Evolutionary conservation across 35 echinoderm and acorn worm species (phyloP).

Genomic region (Anneissia japonica): DNA sequence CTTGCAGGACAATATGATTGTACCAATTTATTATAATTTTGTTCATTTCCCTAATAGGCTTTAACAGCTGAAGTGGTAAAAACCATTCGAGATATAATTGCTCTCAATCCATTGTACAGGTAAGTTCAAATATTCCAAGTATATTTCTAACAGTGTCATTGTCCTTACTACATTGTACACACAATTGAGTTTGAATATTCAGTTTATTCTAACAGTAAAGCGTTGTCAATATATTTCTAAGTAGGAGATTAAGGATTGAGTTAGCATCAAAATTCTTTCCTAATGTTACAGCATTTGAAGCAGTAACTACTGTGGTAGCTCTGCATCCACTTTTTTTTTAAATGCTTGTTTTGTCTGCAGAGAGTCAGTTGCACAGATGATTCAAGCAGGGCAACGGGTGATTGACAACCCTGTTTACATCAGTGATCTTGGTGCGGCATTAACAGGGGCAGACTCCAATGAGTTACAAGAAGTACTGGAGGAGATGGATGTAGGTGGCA

Average conservation of each 20-base stretch:
- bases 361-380: conserved; percentile 91
- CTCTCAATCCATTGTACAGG: conserved; percentile 95
- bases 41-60: conserved; percentile 38
- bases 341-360: not conserved
- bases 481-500: conserved; percentile 74
- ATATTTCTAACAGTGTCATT: not conserved
- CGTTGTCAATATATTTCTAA: not conserved
- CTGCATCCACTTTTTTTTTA: not conserved
- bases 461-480: conserved; percentile 92
- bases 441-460: conserved; percentile 77
- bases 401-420: conserved; percentile 95
- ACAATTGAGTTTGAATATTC: not conserved
- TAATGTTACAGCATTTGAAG: too few relatives aligned
- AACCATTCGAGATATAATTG: conserved; percentile 91
- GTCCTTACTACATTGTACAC: not conserved
- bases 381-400: conserved; percentile 83
- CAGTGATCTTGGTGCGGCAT: conserved; percentile 89
- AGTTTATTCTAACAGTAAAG: not conserved
- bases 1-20: too few relatives aligned
- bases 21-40: not conserved
- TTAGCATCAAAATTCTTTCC: not conserved
- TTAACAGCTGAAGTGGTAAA: conserved; percentile 96
- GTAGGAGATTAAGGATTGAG: not conserved
- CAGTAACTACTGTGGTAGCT: too few relatives aligned
- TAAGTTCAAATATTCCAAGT: conserved; percentile 34